phyloP scores from a whole-genome alignment of 2,113 vertebrate genomes.

The Gambusia affinis region DNA sequence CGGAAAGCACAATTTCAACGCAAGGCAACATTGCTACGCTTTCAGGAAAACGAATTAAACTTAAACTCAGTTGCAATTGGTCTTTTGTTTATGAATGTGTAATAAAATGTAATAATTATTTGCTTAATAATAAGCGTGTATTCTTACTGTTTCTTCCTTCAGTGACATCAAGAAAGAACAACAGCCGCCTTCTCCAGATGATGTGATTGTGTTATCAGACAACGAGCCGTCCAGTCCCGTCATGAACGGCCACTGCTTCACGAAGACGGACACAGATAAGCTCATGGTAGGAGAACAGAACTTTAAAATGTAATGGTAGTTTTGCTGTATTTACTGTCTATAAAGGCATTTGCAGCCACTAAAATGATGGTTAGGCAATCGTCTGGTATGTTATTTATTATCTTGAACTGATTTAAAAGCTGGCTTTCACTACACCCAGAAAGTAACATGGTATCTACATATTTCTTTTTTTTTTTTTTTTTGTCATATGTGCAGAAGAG shows the following conservation, averaged over 20 bases:
- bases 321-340: neutral
- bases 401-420: too few relatives aligned
- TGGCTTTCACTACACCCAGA: too few relatives aligned
- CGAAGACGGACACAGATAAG: constrained; percentile 87
- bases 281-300: constrained; percentile 84
- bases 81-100: too few relatives aligned
- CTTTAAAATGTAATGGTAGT: neutral
- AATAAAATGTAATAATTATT: too few relatives aligned
- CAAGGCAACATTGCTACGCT: too few relatives aligned
- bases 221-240: constrained; percentile 91
- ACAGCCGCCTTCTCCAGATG: constrained; percentile 88
- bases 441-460: neutral
- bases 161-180: constrained; percentile 89
- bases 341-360: neutral
- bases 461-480: neutral
- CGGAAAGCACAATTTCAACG: too few relatives aligned
- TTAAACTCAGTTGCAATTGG: too few relatives aligned
- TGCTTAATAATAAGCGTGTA: too few relatives aligned
- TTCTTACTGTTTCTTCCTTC: constrained; percentile 9
- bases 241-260: constrained; percentile 87
- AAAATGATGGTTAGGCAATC: neutral
- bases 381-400: too few relatives aligned
- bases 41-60: too few relatives aligned
- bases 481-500: constrained; percentile 81
- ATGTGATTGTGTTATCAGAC: constrained; percentile 94